These are phyloP conservation scores for Miltochrista miniata DNA, from an alignment of 2,888 invertebrate species.

Conservation along the genomic window DNA sequence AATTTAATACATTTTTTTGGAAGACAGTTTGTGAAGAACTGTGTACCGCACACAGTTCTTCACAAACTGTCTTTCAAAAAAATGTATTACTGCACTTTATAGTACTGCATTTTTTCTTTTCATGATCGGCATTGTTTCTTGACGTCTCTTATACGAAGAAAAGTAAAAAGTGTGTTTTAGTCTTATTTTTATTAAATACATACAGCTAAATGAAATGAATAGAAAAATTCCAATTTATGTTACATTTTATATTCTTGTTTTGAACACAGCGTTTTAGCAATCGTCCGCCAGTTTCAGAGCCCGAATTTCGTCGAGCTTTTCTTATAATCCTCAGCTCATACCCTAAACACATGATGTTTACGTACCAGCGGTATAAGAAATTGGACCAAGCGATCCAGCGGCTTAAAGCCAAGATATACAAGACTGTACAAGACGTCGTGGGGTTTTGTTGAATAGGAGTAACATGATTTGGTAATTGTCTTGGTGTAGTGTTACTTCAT, in stretches of 20 bases:
- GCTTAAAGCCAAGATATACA: slow-evolving; percentile 36
- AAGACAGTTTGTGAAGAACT: neutral
- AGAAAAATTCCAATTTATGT: neutral
- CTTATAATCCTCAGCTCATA: slow-evolving; percentile 37
- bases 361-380: slow-evolving; percentile 36
- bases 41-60: too few relatives aligned
- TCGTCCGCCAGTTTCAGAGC: slow-evolving; percentile 19
- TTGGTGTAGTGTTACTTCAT: too few relatives aligned
- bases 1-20: too few relatives aligned
- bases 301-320: slow-evolving; percentile 3
- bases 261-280: neutral
- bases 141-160: too few relatives aligned
- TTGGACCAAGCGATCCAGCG: slow-evolving; percentile 26
- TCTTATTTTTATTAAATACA: too few relatives aligned
- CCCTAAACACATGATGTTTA: slow-evolving; percentile 36
- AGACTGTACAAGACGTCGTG: slow-evolving; percentile 14
- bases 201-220: too few relatives aligned
- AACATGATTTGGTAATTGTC: too few relatives aligned
- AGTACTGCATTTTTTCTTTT: too few relatives aligned
- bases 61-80: too few relatives aligned
- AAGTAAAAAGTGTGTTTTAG: too few relatives aligned
- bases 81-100: too few relatives aligned
- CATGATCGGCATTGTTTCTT: too few relatives aligned
- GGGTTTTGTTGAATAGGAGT: slow-evolving; percentile 14
- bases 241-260: neutral